A percentile compares a stretch with the other conserved stretches of the same genome.
Conservation (phyloP, 2,888 invertebrate genomes). For the Xestia c-nigrum region DNA sequence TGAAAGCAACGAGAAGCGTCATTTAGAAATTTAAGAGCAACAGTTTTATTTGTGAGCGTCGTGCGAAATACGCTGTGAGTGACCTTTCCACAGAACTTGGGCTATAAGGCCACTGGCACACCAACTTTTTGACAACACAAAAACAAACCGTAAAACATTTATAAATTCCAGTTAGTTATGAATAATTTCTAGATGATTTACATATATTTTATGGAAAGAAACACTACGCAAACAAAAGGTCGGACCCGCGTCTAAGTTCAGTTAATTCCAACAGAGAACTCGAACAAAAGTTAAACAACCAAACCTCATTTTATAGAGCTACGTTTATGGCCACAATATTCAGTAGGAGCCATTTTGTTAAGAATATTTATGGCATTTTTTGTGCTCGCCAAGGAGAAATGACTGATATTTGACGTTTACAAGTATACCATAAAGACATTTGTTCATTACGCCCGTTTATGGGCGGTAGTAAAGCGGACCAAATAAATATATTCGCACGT, state of each 20-base stretch:
- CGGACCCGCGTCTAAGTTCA: slow-evolving; percentile 81
- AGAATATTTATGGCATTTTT: slow-evolving; percentile 89
- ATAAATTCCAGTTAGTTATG: slow-evolving; percentile 86
- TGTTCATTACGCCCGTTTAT: slow-evolving; percentile 87
- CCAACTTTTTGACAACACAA: slow-evolving; percentile 67
- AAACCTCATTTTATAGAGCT: slow-evolving; percentile 87
- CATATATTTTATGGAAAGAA: slow-evolving; percentile 84
- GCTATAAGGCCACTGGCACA: slow-evolving; percentile 64
- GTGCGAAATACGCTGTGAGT: slow-evolving; percentile 66
- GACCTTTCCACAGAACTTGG: slow-evolving; percentile 61
- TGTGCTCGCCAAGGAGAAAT: slow-evolving; percentile 82
- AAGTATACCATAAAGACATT: slow-evolving; percentile 88
- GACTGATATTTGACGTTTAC: slow-evolving; percentile 88
- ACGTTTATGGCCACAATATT: slow-evolving; percentile 87
- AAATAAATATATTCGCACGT: slow-evolving; percentile 85
- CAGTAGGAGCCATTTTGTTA: slow-evolving; percentile 89
- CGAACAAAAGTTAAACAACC: slow-evolving; percentile 87
- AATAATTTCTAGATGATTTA: slow-evolving; percentile 86
- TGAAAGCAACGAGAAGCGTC: slow-evolving; percentile 76
- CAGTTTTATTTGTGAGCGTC: slow-evolving; percentile 70
- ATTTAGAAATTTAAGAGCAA: slow-evolving; percentile 78
- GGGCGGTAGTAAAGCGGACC: slow-evolving; percentile 79
- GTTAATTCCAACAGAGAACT: slow-evolving; percentile 83
- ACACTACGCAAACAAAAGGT: slow-evolving; percentile 83
- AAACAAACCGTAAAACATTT: slow-evolving; percentile 81